Conservation (phyloP, 2,797 vertebrate genomes). For the Manis pentadactyla region DNA sequence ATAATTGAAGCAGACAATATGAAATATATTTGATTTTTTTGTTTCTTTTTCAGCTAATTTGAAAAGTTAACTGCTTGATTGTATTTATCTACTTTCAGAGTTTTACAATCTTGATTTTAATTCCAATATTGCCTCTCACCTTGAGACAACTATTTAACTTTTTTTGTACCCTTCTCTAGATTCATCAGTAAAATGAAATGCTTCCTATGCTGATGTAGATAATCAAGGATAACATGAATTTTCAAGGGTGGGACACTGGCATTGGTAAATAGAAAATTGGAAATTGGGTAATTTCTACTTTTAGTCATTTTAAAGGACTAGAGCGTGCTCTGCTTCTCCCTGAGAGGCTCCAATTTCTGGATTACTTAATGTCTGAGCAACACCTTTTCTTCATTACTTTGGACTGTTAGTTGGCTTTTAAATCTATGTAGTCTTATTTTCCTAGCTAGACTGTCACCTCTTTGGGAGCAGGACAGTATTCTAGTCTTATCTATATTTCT, state of each 20-base stretch:
- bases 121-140: not conserved
- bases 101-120: not conserved
- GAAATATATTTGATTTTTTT: not conserved
- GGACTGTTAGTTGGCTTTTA: not conserved
- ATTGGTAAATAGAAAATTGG: not conserved
- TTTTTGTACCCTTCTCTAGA: not conserved
- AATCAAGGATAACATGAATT: not conserved
- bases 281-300: slow-evolving; percentile 15
- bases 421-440: not conserved
- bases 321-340: not conserved
- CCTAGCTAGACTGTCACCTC: not conserved
- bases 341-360: not conserved
- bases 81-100: not conserved
- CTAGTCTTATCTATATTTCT: not conserved
- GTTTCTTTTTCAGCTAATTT: not conserved
- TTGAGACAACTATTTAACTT: not conserved
- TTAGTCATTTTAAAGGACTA: not conserved
- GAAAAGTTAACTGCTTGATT: not conserved
- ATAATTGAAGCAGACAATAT: not conserved
- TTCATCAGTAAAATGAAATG: slow-evolving; percentile 2
- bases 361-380: not conserved
- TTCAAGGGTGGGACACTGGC: not conserved
- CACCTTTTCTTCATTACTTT: not conserved
- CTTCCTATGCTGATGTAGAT: not conserved
- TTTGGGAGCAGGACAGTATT: not conserved